Base-by-base conservation (phyloP, 2,888 invertebrate species). In the Cordilura impudica region DNA sequence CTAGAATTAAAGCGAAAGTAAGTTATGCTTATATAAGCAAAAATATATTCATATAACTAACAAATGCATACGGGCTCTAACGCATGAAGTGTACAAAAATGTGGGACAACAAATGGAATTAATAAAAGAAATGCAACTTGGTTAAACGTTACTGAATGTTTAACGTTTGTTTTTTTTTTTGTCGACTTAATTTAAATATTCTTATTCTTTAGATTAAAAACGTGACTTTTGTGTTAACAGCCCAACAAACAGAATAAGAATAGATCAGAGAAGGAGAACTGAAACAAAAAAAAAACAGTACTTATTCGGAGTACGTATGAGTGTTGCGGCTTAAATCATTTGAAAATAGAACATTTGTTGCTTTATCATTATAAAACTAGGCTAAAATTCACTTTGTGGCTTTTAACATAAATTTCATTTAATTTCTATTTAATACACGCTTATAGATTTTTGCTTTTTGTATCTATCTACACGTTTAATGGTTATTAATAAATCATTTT, bases 191-290 rank as follows among this genome's bases (percentile, higher is more conserved):
- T 54, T 54, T 72, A 45, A 31, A 3, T 31, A 31, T 6, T 26
- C 6, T 26, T 63, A 29, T 73, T 58, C 58, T 39, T 73, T 49
- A 67, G 73, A 61, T 67, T 49, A 58, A 39, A 78, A 78, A 73
- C 78, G 73, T 78, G 78, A 78, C 73, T 78, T 69, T 73, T 69
- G 69, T 63, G 51, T 78, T 78, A 69, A 73, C 39, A 63, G 43
- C 21, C 49, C 12, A 26, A 39, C 35, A 39, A 39, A 12, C 14
- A 39, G 4, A 39, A 39, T 12, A n/a, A n/a, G n/a, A 2, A 39
- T 12, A 39, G 2, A 39, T n/a, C 35, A 39, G 35, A 39, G n/a
- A 12, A 4, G 6, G 26, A 26, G n/a, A 26, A 26, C 26, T 39
- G n/a, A 12, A 12, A 39, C 14, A 2, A 26, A 6, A 26, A 26